Percentiles rank a stretch among this genome's conserved stretches.
phyloP scores from a whole-genome alignment of 1,140 invertebrate species.

The Rhopalosiphum padi region DNA sequence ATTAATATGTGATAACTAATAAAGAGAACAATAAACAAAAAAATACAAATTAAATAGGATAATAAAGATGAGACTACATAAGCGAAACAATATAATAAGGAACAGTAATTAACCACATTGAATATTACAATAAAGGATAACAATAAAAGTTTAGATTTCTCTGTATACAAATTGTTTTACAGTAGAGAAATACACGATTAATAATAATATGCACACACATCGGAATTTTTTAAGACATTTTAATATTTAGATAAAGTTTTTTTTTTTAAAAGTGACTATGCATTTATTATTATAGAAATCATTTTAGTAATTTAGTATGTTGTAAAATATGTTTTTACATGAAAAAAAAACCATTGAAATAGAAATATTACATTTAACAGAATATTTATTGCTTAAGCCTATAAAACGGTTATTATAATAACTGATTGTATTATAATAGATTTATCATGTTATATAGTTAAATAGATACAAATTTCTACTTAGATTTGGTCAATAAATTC shows the following conservation, averaged over 20 bases:
- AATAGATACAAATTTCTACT: constrained; percentile 51
- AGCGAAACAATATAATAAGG: constrained; percentile 46
- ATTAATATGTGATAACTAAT: constrained; percentile 49
- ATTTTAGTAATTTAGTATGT: constrained; percentile 37
- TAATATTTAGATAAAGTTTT: constrained; percentile 31
- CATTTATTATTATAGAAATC: constrained; percentile 33
- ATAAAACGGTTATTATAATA: constrained; percentile 45
- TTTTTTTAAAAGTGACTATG: constrained; percentile 33
- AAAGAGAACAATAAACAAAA: constrained; percentile 47
- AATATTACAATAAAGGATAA: constrained; percentile 44
- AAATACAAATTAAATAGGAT: constrained; percentile 23
- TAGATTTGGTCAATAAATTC: constrained; percentile 48
- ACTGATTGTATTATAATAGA: constrained; percentile 51
- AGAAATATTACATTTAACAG: constrained; percentile 48
- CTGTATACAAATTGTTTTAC: constrained; percentile 48
- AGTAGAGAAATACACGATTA: constrained; percentile 38
- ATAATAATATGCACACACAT: constrained; percentile 47
- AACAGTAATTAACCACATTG: constrained; percentile 36
- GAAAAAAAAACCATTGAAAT: constrained; percentile 37
- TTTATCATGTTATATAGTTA: constrained; percentile 17
- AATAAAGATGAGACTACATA: constrained; percentile 40
- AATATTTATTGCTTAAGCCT: constrained; percentile 54
- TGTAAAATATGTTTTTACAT: background rate
- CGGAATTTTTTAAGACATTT: constrained; percentile 27
- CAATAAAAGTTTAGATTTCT: constrained; percentile 36